phyloP scores from a whole-genome alignment of 2,797 vertebrate species.

The Scarus forsteni region DNA sequence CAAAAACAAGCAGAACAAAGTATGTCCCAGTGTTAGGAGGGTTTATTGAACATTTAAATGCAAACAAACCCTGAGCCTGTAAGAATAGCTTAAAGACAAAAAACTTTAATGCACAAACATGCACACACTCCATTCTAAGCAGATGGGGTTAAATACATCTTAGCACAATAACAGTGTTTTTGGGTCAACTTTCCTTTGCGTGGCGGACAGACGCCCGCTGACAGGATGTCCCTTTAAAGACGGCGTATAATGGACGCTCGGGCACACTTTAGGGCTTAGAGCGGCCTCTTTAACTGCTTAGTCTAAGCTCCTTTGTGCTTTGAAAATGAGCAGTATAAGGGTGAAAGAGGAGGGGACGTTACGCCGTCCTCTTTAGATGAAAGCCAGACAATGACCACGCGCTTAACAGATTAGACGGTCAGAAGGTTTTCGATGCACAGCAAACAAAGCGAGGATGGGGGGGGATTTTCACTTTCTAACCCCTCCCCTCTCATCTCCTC shows the following conservation, averaged over 20 bases:
- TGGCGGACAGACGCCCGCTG: conserved; percentile 45
- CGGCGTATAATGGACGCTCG: conserved; percentile 52
- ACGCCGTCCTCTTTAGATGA: conserved; percentile 58
- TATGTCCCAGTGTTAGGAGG: too few species aligned
- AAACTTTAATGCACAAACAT: background rate
- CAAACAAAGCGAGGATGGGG: conserved; percentile 55
- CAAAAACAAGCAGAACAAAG: too few species aligned
- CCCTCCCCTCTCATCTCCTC: background rate
- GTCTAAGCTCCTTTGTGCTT: conserved; percentile 73
- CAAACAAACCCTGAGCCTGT: conserved; percentile 9
- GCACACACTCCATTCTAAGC: background rate
- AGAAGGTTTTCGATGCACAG: conserved; percentile 41
- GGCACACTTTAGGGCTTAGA: conserved; percentile 73
- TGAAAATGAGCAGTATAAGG: conserved; percentile 41
- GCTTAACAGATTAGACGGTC: conserved; percentile 69
- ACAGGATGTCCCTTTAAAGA: conserved; percentile 55
- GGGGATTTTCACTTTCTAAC: conserved; percentile 56
- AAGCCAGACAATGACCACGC: conserved; percentile 60
- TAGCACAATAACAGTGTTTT: conserved; percentile 63
- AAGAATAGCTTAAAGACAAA: conserved; percentile 11
- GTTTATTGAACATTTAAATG: background rate
- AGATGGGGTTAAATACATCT: conserved; percentile 62
- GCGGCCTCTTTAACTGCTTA: conserved; percentile 68
- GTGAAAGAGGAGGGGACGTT: conserved; percentile 9
- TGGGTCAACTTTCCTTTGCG: conserved; percentile 61